Base-by-base conservation (phyloP, 1,140 invertebrate genomes). In the Bombus cullumanus region DNA sequence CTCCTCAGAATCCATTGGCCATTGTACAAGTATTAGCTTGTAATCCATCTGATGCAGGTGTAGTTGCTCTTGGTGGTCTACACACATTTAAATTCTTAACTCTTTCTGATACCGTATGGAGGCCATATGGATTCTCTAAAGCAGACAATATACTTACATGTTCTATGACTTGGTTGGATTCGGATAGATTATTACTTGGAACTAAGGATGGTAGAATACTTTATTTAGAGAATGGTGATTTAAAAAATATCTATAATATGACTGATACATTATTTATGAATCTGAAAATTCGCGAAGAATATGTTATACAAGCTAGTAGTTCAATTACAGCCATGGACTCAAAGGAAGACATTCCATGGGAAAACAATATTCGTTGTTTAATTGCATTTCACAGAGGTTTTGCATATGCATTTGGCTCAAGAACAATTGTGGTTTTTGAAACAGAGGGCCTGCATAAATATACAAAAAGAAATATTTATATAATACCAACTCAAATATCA, bases 71-170 rank as follows among this genome's bases (percentile, higher is more conserved):
- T 15, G 96, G 97, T 66, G 98, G 98, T 22, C 96, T 96, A 43
- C 96, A 96, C 28, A 96, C 97, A 0, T 97, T 98, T 91, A 96
- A 97, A 90, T 97, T 98, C 78, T 96, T 98, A 92, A 97, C 97
- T 47, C 97, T 97, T 57, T 96, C 96, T n/a, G 98, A 98, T 92
- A 97, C 96, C 2, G 96, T 97, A 10, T 97, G 98, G 96, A 96
- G 98, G 57, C 97, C 97, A 77, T 98, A 97, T 94, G 97, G 98
- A 34, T 98, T 97, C 94, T 96, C 97, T 82, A 98, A 98, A 94
- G 96, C 97, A 34, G 98, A 98, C 88, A 96, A 96, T 88, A 96
- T 98, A 84, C 95, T 96, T 86, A 96, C 98, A 86, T 96, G 96
- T 3, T 96, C 96, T 82, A 96, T 97, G 91, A 96, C 96, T 90